Conservation (phyloP, 2,888 invertebrate species). For the Phania funesta region DNA sequence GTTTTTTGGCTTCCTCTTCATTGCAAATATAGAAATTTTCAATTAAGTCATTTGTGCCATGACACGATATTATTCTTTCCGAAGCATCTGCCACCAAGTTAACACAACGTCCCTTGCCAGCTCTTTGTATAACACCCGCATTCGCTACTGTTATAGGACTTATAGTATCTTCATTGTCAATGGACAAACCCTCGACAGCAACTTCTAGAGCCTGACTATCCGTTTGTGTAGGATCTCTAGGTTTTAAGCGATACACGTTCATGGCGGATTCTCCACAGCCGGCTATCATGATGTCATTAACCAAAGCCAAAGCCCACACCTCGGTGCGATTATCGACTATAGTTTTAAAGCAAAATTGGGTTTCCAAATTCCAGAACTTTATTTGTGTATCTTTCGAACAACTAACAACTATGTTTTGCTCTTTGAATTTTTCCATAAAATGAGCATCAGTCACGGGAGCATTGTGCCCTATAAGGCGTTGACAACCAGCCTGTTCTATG, state of each 20-base stretch:
- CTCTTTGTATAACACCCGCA: conserved; percentile 89
- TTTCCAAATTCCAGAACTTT: conserved; percentile 98
- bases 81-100: conserved; percentile 87
- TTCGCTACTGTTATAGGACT: conserved; percentile 88
- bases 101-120: conserved; percentile 89
- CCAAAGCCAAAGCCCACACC: conserved; percentile 91
- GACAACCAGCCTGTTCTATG: conserved; percentile 93
- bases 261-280: conserved; percentile 93
- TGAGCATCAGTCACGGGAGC: conserved; percentile 91
- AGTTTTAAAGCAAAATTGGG: conserved; percentile 97
- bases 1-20: conserved; percentile 86
- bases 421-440: conserved; percentile 83
- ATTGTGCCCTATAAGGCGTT: conserved; percentile 94
- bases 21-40: conserved; percentile 92
- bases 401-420: conserved; percentile 85
- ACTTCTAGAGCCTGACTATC: conserved; percentile 81
- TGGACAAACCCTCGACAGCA: conserved; percentile 78
- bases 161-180: conserved; percentile 78
- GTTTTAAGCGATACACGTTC: conserved; percentile 89
- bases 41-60: conserved; percentile 89
- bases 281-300: conserved; percentile 91
- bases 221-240: conserved; percentile 80
- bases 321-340: conserved; percentile 93
- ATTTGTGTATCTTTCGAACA: conserved; percentile 96
- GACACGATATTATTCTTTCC: conserved; percentile 88